A percentile compares a stretch with the other conserved stretches of the same genome.
These are phyloP conservation scores for Centruroides vittatus DNA, from an alignment of 1,140 invertebrate genomes.

Conservation along the genomic window DNA sequence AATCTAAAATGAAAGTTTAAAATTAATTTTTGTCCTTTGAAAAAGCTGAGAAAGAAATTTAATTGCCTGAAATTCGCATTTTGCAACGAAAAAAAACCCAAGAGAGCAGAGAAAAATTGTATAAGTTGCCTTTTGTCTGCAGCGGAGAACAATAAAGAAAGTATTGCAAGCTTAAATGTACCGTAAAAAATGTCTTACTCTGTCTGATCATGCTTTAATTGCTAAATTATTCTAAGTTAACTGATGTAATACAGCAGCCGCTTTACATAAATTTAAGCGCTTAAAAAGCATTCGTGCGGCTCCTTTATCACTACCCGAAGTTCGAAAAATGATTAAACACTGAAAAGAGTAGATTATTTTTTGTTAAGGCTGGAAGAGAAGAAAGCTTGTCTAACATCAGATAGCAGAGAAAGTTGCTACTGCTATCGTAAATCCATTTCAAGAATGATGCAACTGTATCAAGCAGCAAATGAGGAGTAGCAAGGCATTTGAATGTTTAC, in stretches of 20 bases:
- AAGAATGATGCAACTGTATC: neutral
- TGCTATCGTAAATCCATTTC: neutral
- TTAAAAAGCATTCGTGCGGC: neutral
- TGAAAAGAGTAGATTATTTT: neutral
- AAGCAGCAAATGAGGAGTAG: neutral
- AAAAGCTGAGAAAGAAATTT: no score
- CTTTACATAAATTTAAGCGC: neutral
- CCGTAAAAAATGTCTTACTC: no score
- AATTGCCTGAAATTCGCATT: no score
- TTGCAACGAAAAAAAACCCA: no score
- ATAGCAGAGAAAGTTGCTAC: neutral
- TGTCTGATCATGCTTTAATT: no score
- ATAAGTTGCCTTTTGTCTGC: no score
- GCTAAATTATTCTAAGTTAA: no score
- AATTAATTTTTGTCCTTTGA: no score
- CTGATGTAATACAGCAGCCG: neutral
- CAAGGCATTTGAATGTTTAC: neutral
- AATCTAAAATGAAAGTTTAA: no score
- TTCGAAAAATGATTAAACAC: neutral
- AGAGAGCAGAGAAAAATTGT: no score
- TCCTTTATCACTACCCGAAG: neutral
- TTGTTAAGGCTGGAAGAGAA: neutral
- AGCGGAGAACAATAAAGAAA: no score
- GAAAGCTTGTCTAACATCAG: neutral
- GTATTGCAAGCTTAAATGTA: no score